Conservation (phyloP, 2,113 vertebrate species). For the Otolemur garnettii region DNA sequence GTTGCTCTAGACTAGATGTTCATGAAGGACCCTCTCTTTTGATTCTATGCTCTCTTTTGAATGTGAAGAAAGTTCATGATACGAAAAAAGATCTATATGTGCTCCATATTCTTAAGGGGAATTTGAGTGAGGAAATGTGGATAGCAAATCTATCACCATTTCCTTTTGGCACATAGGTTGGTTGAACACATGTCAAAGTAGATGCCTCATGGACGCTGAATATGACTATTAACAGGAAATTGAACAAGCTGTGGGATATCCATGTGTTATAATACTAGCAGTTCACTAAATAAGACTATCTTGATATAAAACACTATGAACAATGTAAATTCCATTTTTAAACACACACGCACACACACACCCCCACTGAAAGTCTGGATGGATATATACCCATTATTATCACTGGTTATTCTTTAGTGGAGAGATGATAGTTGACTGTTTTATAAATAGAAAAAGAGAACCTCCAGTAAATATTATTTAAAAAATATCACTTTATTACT, state of each 20-base stretch:
- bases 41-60: neutral
- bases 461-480: neutral
- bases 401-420: neutral
- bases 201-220: neutral
- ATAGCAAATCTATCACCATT: neutral
- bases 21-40: neutral
- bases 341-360: neutral
- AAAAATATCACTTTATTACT: neutral
- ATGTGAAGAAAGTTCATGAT: slow-evolving; percentile 9
- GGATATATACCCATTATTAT: neutral
- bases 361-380: neutral
- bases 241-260: neutral
- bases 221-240: neutral
- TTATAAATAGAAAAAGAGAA: slow-evolving; percentile 15
- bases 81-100: neutral
- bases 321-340: neutral
- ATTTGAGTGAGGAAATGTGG: neutral
- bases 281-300: neutral
- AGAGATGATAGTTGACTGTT: neutral
- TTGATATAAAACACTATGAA: neutral
- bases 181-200: slow-evolving; percentile 8
- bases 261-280: neutral
- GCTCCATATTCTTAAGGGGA: neutral
- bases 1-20: neutral
- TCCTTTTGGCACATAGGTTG: neutral